Percentiles rank a stretch among this genome's conserved stretches.
Conservation (phyloP, 2,888 invertebrate genomes). For the Polyommatus iphigenia region DNA sequence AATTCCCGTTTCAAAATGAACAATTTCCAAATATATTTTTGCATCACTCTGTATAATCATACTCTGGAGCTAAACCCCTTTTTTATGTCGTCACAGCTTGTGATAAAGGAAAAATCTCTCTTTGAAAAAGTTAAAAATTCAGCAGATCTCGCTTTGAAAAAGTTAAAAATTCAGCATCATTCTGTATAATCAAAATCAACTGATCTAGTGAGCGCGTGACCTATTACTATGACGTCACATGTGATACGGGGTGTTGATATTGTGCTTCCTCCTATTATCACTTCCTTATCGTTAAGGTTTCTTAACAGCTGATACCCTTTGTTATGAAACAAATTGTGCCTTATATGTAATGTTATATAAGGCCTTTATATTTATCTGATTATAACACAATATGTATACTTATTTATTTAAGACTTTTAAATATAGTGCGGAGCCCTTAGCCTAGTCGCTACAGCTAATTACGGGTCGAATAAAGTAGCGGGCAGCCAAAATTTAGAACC, state of each 20-base stretch:
- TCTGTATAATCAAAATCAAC: not conserved
- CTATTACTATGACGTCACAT: not conserved
- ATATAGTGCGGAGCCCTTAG: too few relatives aligned
- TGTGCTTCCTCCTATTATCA: not conserved
- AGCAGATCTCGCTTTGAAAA: not conserved
- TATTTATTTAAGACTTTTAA: too few relatives aligned
- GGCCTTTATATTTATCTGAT: not conserved
- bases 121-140: not conserved
- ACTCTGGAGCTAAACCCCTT: too few relatives aligned
- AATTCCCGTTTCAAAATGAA: too few relatives aligned
- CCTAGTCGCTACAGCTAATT: too few relatives aligned
- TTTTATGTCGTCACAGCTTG: too few relatives aligned
- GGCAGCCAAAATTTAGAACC: too few relatives aligned
- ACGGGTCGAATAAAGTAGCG: too few relatives aligned
- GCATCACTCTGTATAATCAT: too few relatives aligned
- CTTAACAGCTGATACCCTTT: not conserved
- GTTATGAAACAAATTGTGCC: not conserved
- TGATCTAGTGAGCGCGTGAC: not conserved
- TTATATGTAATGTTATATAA: not conserved
- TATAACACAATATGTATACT: too few relatives aligned
- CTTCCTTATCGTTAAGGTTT: constrained; percentile 1
- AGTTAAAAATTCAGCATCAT: not conserved
- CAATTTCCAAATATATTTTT: too few relatives aligned
- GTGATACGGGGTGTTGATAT: constrained; percentile 4
- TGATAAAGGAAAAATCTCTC: too few relatives aligned